These are phyloP conservation scores for Cyphotilapia sp. DNA, from an alignment of 2,113 vertebrate genomes.

Conservation along the genomic window DNA sequence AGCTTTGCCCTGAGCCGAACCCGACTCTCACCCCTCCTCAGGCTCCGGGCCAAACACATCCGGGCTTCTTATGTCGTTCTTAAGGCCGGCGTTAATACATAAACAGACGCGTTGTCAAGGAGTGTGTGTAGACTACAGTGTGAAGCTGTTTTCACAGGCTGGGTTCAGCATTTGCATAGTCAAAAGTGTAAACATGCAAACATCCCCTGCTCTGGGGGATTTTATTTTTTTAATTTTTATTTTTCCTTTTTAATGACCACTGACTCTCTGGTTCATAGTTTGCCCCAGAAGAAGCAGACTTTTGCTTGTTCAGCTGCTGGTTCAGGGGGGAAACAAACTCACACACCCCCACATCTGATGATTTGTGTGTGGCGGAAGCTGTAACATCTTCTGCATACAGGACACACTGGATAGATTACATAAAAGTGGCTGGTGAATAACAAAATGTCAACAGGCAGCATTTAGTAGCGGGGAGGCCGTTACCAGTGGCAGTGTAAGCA, in stretches of 20 bases:
- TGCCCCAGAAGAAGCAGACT: not conserved
- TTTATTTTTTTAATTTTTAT: not conserved
- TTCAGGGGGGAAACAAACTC: not conserved
- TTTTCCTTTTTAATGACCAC: not conserved
- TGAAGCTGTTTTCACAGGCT: not conserved
- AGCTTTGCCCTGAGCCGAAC: constrained; percentile 34
- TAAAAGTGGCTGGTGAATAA: constrained; percentile 72
- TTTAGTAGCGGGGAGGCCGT: constrained; percentile 58
- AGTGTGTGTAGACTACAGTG: not conserved
- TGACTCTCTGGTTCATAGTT: not conserved
- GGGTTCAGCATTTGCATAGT: not conserved
- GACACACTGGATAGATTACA: constrained; percentile 55
- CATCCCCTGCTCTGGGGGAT: not conserved
- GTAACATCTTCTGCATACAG: constrained; percentile 73
- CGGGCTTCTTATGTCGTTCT: constrained; percentile 23
- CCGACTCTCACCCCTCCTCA: constrained; percentile 5
- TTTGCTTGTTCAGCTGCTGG: not conserved
- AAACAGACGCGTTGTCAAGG: not conserved
- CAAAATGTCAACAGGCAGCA: constrained; percentile 74
- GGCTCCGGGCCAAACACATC: constrained; percentile 30
- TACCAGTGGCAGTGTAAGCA: not conserved
- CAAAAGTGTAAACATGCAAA: constrained; percentile 13
- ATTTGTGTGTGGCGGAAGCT: constrained; percentile 31
- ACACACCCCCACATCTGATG: constrained; percentile 25
- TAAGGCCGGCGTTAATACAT: not conserved